These are phyloP conservation scores for Emydura subglobosa DNA, from an alignment of 2,113 vertebrate genomes.

Conservation along the genomic window DNA sequence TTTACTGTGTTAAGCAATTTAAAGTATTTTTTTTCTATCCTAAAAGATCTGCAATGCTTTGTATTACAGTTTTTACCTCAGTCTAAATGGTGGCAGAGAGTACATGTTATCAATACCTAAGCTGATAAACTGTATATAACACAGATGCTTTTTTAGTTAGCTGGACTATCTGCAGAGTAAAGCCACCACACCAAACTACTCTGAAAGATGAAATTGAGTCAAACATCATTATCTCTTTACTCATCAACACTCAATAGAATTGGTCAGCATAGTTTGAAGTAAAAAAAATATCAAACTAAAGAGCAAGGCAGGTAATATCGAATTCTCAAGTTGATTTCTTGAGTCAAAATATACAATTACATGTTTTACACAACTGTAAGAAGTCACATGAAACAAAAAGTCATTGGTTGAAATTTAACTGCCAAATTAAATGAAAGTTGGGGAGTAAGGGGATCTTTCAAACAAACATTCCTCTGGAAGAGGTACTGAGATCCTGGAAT, in stretches of 20 bases:
- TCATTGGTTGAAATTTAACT: background rate
- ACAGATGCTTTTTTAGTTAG: background rate
- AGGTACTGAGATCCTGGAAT: conserved; percentile 12
- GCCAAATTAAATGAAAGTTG: background rate
- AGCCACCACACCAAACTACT: background rate
- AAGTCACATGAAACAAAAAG: background rate
- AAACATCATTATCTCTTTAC: background rate
- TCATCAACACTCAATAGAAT: background rate
- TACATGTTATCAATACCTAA: background rate
- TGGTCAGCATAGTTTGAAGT: background rate
- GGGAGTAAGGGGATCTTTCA: background rate
- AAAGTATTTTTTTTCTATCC: background rate
- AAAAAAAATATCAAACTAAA: conserved; percentile 41
- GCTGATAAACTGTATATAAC: background rate
- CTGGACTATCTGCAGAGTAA: background rate
- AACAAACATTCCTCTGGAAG: background rate
- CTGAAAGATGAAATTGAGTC: background rate
- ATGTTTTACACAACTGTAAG: background rate
- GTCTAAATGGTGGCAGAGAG: background rate
- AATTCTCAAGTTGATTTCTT: background rate
- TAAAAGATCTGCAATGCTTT: background rate
- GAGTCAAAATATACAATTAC: background rate
- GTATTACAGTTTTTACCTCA: background rate
- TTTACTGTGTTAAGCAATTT: background rate
- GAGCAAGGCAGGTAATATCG: background rate